These are phyloP conservation scores for Leptinotarsa undecemlineata DNA, from an alignment of 1,140 invertebrate species.

Conservation along the genomic window DNA sequence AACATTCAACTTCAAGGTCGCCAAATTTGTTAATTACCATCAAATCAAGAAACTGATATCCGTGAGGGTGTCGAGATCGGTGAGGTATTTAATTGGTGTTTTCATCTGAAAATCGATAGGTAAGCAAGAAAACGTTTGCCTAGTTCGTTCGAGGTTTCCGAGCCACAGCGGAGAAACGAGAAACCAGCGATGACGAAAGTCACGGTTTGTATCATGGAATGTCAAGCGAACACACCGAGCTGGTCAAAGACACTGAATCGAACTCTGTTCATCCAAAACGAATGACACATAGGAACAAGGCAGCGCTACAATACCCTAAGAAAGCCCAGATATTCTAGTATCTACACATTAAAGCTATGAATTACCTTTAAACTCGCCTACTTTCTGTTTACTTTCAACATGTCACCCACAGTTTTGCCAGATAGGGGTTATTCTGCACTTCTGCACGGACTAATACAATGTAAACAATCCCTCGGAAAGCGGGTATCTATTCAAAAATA, in stretches of 20 bases:
- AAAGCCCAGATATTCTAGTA: background rate
- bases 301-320: background rate
- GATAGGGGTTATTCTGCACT: conserved; percentile 8
- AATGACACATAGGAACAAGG: conserved; percentile 8
- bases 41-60: background rate
- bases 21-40: background rate
- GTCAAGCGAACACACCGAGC: conserved; percentile 2
- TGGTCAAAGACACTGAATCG: background rate
- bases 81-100: conserved; percentile 1
- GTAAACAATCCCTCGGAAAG: conserved; percentile 2
- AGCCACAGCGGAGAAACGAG: conserved; percentile 10
- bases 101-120: conserved; percentile 15
- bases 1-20: conserved; percentile 11
- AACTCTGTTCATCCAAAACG: background rate
- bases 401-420: conserved; percentile 6
- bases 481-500: background rate
- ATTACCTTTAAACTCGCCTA: conserved; percentile 19
- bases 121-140: conserved; percentile 13
- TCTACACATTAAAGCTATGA: conserved; percentile 6
- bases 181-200: conserved; percentile 6
- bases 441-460: background rate
- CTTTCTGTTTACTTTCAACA: conserved; percentile 18
- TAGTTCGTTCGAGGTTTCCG: conserved; percentile 1
- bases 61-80: conserved; percentile 4
- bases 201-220: conserved; percentile 7